Evolutionary conservation across 1,140 invertebrate species (phyloP), one percentile per base, ranked within the genome.

Genomic region (Meteorus sp.): DNA sequence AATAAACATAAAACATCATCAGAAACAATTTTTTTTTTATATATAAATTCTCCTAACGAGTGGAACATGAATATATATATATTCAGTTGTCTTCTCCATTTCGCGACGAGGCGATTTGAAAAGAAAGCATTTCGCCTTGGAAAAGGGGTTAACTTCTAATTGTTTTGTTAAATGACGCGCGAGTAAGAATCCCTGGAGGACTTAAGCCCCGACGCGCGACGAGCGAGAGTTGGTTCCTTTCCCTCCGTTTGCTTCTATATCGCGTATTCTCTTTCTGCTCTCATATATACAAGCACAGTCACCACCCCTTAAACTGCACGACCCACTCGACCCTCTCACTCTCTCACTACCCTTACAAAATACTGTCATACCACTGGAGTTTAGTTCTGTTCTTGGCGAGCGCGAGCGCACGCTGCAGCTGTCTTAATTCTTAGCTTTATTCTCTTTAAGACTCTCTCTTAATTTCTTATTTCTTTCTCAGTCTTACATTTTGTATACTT

Each of bases 151-250:
- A 80, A 79, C 76, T 78, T 78, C 76, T 79, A 80, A 80, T 80
- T 80, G 78, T 80, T 80, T 80, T 80, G 78, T 80, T 80, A 79
- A 80, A 80, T 80, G 78, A 80, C 76, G 75, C 77, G 77, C 75
- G 72, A 80, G 77, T 80, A 80, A 80, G 76, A 79, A 79, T 79
- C 74, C 74, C 67, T 64, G 67, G 62, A 76, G 71, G 74, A 75
- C 75, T 77, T 78, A 77, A 79, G 75, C 74, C 65, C 71, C 73
- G 65, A 64, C 62, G 71, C n/a, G n/a, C 68, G 63, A 13, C 68
- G 61, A 69, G 62, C 61, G 59, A 65, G 55, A 44, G 55, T 59
- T 56, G 64, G 74, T 73, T 76, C 73, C 66, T 69, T 74, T 72
- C 72, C 63, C 73, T 75, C 68, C 69, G 61, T 67, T 65, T 47